A percentile compares a stretch with the other conserved stretches of the same genome.
These are phyloP conservation scores for Mamestra brassicae DNA, from an alignment of 2,888 invertebrate species.

Conservation along the genomic window DNA sequence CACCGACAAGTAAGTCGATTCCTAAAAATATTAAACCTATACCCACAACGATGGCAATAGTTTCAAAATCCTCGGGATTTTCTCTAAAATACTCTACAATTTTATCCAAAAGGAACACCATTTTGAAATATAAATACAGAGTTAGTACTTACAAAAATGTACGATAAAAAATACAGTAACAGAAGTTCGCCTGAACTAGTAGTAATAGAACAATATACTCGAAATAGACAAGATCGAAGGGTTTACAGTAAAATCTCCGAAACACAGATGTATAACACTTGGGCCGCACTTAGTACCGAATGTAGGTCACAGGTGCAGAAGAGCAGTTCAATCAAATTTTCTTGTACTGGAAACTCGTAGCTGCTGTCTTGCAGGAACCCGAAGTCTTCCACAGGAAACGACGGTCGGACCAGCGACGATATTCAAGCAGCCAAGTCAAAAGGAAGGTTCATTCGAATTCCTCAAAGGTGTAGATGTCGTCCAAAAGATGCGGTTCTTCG, in stretches of 20 bases:
- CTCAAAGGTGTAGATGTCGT: background rate
- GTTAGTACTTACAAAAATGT: background rate
- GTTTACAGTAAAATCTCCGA: background rate
- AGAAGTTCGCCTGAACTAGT: background rate
- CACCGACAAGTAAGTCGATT: constrained; percentile 8
- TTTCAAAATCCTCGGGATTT: constrained; percentile 8
- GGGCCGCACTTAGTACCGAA: constrained; percentile 4
- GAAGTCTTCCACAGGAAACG: background rate
- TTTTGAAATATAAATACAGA: constrained; percentile 6
- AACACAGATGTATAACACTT: background rate
- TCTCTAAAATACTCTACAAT: constrained; percentile 5
- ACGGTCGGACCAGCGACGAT: too few species aligned
- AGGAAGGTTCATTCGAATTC: background rate
- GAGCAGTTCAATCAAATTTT: background rate
- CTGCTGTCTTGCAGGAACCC: background rate
- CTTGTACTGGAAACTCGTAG: background rate
- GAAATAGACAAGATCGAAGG: background rate
- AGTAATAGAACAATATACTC: background rate
- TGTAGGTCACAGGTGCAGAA: background rate
- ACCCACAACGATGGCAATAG: background rate
- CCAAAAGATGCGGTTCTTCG: background rate
- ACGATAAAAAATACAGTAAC: background rate
- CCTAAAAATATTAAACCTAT: background rate
- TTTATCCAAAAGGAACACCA: constrained; percentile 16
- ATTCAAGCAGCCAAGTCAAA: constrained; percentile 7